These are phyloP conservation scores for Hymenopus coronatus DNA, from an alignment of 2,888 invertebrate genomes.

Conservation along the genomic window DNA sequence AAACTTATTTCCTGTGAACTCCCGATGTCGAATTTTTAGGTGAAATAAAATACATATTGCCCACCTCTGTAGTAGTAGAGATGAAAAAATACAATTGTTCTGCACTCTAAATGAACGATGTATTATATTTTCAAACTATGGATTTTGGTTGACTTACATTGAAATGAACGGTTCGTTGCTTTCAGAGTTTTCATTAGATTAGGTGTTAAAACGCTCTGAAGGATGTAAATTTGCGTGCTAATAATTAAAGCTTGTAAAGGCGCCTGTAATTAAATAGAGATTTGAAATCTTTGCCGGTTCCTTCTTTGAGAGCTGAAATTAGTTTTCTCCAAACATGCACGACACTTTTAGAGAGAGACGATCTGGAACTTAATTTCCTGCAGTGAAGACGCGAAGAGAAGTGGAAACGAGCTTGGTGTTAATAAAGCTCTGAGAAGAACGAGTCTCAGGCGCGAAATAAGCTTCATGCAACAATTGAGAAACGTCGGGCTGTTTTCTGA, in stretches of 20 bases:
- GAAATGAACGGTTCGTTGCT: no score
- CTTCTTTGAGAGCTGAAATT: background rate
- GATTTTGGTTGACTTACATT: no score
- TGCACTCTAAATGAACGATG: no score
- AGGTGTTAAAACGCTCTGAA: background rate
- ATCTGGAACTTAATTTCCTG: background rate
- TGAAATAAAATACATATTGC: no score
- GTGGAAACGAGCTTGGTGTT: background rate
- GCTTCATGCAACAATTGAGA: constrained; percentile 1
- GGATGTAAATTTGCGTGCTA: background rate
- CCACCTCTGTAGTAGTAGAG: no score
- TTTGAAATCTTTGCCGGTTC: background rate
- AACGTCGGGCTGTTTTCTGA: constrained; percentile 9
- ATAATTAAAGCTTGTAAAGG: background rate
- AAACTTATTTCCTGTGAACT: no score
- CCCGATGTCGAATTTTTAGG: no score
- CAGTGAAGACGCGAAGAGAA: background rate
- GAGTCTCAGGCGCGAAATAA: background rate
- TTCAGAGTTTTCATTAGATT: no score
- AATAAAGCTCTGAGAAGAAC: background rate
- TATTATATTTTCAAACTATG: no score
- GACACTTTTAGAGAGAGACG: background rate
- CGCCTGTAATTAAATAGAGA: background rate
- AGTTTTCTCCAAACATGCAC: background rate
- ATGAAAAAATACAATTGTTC: no score